phyloP scores from a whole-genome alignment of 2,888 invertebrate genomes.

The Perithous albicinctus region DNA sequence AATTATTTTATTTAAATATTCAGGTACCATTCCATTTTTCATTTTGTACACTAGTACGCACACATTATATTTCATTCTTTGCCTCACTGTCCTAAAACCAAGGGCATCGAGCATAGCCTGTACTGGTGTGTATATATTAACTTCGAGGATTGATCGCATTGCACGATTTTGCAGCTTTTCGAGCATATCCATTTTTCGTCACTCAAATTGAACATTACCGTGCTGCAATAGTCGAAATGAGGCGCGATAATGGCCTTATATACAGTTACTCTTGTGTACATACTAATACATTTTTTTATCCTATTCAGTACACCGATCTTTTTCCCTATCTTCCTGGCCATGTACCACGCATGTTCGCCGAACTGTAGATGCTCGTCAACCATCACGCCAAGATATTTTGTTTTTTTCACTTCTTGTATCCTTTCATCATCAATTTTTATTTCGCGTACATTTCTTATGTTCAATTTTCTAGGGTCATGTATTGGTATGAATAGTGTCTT shows the following conservation, averaged over 20 bases:
- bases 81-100: neutral
- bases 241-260: conserved; percentile 64
- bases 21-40: neutral
- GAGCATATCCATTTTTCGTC: neutral
- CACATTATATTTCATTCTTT: conserved; percentile 20
- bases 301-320: conserved; percentile 57
- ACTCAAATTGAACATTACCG: conserved; percentile 41
- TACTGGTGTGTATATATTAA: conserved; percentile 2
- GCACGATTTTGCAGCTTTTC: conserved; percentile 1
- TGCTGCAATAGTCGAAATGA: conserved; percentile 58
- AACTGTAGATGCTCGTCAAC: conserved; percentile 43
- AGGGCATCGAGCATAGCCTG: conserved; percentile 1
- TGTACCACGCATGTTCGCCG: conserved; percentile 44
- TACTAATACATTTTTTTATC: conserved; percentile 31
- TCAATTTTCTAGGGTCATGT: conserved; percentile 40
- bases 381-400: conserved; percentile 59
- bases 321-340: conserved; percentile 54
- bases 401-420: conserved; percentile 43
- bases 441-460: conserved; percentile 21
- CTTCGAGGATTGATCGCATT: neutral
- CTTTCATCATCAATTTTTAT: conserved; percentile 40
- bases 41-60: conserved; percentile 9
- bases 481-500: conserved; percentile 58
- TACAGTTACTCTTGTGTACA: conserved; percentile 36
- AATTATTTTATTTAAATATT: neutral